phyloP scores from a whole-genome alignment of 2,113 vertebrate genomes.

The Chaetodon auriga region DNA sequence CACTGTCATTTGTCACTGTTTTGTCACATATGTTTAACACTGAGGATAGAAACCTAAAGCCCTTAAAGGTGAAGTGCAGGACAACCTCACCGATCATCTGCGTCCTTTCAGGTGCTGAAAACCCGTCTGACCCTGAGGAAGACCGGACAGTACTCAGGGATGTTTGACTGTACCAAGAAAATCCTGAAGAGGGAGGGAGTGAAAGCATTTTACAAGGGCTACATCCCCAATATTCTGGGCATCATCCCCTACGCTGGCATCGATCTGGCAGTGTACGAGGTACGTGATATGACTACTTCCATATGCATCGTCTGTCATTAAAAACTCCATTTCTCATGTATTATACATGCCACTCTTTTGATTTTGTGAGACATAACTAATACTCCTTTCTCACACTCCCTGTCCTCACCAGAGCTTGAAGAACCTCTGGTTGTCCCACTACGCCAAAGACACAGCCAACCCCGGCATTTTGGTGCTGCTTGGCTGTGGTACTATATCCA shows the following conservation, averaged over 20 bases:
- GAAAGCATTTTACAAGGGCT: constrained; percentile 97
- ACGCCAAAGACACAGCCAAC: constrained; percentile 93
- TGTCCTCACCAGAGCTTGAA: constrained; percentile 89
- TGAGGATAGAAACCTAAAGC: neutral
- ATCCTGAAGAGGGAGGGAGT: constrained; percentile 93
- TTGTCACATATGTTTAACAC: neutral
- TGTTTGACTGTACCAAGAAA: constrained; percentile 96
- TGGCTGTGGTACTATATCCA: constrained; percentile 93
- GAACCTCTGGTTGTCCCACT: constrained; percentile 91
- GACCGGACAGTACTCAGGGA: constrained; percentile 95
- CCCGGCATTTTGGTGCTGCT: constrained; percentile 93
- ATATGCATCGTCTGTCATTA: neutral
- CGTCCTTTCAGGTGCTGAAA: constrained; percentile 91
- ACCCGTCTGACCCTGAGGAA: constrained; percentile 96
- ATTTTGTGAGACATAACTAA: constrained; percentile 1
- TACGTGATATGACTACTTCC: constrained; percentile 61
- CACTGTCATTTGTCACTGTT: neutral
- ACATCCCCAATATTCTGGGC: constrained; percentile 95
- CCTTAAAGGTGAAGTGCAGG: neutral
- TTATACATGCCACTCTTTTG: neutral
- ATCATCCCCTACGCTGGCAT: constrained; percentile 99
- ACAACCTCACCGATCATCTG: neutral
- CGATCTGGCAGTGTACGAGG: constrained; percentile 97
- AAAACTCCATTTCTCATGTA: neutral
- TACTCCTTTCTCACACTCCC: neutral